Conservation (phyloP, 1,140 invertebrate genomes). For the Anthonomus grandis region DNA sequence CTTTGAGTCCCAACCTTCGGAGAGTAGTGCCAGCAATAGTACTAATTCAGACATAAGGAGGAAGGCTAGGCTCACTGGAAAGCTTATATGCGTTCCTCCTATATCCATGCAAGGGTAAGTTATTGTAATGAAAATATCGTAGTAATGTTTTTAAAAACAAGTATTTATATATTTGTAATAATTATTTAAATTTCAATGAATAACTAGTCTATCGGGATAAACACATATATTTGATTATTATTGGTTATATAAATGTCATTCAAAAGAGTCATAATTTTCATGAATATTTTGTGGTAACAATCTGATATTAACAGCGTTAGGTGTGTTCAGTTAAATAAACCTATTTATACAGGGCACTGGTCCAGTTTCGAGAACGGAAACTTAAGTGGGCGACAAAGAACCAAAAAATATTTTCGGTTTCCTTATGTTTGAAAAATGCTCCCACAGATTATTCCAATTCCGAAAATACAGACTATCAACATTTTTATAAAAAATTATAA, state of each 20-base stretch:
- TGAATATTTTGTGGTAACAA: no score
- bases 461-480: no score
- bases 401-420: no score
- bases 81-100: slow-evolving; percentile 9
- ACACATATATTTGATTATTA: neutral
- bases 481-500: no score
- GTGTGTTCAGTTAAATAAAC: no score
- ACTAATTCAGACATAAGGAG: neutral
- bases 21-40: neutral
- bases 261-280: no score
- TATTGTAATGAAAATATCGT: neutral
- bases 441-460: no score
- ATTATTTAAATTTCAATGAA: neutral
- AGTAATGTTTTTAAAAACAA: neutral
- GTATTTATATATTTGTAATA: neutral
- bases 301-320: no score
- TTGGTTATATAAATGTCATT: neutral
- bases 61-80: neutral
- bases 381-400: no score
- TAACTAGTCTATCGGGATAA: neutral
- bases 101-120: slow-evolving; percentile 5
- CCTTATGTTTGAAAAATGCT: no score
- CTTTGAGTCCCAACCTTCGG: slow-evolving; percentile 1
- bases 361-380: no score
- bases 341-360: no score